Conservation (phyloP, 2,888 invertebrate genomes). For the Caenorhabditis imperialis region DNA sequence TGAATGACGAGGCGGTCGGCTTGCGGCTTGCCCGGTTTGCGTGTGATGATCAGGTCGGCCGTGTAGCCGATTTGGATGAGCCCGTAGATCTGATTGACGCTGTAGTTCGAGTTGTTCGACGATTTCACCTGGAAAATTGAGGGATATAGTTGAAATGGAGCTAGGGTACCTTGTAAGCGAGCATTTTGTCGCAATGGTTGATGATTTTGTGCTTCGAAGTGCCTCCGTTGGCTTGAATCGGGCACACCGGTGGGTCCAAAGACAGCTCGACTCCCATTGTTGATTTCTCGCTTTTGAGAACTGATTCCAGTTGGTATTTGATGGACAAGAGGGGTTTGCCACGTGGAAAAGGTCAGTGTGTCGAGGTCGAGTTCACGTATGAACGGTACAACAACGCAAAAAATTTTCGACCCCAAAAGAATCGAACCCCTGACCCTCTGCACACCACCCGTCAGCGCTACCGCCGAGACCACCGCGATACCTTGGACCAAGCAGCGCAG, state of each 20-base stretch:
- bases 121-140: slow-evolving; percentile 55
- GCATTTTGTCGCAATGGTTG: slow-evolving; percentile 65
- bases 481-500: too few relatives aligned
- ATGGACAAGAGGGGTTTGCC: too few relatives aligned
- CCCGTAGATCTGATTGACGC: slow-evolving; percentile 50
- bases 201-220: slow-evolving; percentile 68
- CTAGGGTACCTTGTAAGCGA: slow-evolving; percentile 65
- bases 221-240: slow-evolving; percentile 69
- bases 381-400: too few relatives aligned
- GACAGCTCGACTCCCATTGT: slow-evolving; percentile 55
- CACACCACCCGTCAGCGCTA: too few relatives aligned
- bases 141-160: background rate
- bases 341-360: too few relatives aligned
- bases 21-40: slow-evolving; percentile 53
- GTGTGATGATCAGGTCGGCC: slow-evolving; percentile 52
- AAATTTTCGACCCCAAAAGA: too few relatives aligned
- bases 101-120: slow-evolving; percentile 70
- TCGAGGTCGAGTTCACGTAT: too few relatives aligned
- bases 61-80: slow-evolving; percentile 58
- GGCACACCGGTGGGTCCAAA: slow-evolving; percentile 64
- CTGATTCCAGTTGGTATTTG: too few relatives aligned
- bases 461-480: too few relatives aligned
- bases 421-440: too few relatives aligned
- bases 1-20: slow-evolving; percentile 54
- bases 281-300: background rate